Base-by-base conservation (phyloP, 2,113 vertebrate species). In the Alligator mississippiensis region DNA sequence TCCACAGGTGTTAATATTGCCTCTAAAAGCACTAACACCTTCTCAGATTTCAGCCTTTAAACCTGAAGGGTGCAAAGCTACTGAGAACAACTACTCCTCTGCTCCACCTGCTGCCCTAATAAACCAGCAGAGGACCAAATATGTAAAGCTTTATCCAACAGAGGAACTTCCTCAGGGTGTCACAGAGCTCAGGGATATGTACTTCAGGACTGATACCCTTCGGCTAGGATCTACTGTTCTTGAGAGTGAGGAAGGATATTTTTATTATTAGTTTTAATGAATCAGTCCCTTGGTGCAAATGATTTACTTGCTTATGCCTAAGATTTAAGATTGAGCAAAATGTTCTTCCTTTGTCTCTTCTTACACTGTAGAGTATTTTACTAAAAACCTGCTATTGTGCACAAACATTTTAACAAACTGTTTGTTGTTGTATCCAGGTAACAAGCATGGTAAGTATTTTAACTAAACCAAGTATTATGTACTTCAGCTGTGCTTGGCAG, bases 401-500 rank as follows among this genome's bases (percentile, higher is more conserved):
- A 80, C 95, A 97, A 97, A 86, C 92, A 95, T 98, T 98, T 98
- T 98, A 98, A 98, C 98, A 98, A 97, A 97, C 94, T 99, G 96
- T 99, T 98, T 99, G 97, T 99, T 98, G 90, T 99, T 99, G 97
- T 98, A 98, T 98, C 98, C 98, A 99, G 99, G 99, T 99, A 97
- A 99, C 99, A 97, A 99, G 98, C 98, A 99, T 99, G 99, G 99
- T 99, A 98, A 99, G 99, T 99, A 98, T 98, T 97, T 98, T 97
- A 97, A 98, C 87, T 97, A 96, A 97, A 97, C 95, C 95, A 92
- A 97, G 94, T 97, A 97, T 96, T 98, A 95, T 97, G 86, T 97
- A 96, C 95, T 97, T 97, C 95, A 97, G 97, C 97, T 98, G 96
- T 98, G 98, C 98, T 98, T 98, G 96, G 97, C 97, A 98, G 97